Base-by-base conservation (phyloP, 2,113 vertebrate genomes). In the Neolamprologus hecqui region DNA sequence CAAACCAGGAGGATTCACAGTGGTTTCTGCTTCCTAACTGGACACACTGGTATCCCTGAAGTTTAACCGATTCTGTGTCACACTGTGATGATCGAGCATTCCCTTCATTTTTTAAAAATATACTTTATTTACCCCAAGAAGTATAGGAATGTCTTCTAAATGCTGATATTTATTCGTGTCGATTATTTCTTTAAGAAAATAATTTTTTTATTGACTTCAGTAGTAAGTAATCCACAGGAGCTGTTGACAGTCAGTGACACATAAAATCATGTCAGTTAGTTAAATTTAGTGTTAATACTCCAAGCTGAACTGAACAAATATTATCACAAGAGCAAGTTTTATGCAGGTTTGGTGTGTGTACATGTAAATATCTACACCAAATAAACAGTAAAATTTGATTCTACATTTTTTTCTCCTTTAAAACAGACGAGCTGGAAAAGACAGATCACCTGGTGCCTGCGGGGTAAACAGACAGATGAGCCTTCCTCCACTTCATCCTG, bases 161-260 rank as follows among this genome's bases (percentile, higher is more conserved):
- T 73, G 13, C n/a, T 75, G 9, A 75, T 28, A 2, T 28, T 73
- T 6, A 42, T 73, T 75, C 0, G 13, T 45, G 1, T 73, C 4
- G 1, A 45, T 73, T 73, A 73, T 73, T 28, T 73, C 5, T 70
- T 23, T 15, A 42, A 42, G 3, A 23, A 42, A 15, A 2, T 9
- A 0, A 0, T 3, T 17, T 15, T 42, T 73, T 45, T 2, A 42
- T 1, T 73, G 65, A 26, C 37, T 73, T 45, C 13, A 10, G 1
- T 73, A 45, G 42, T 31, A 31, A 0, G 21, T 47, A 47, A 47
- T 4, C 14, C 23, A 47, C 40, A 75, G 68, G 14, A 7, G 6
- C 21, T 17, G 10, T 2, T 75, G 23, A 19, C 70, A 19, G 23
- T 47, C 23, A 5, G 70, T 75, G 14, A 47, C 70, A 12, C 40